These are phyloP conservation scores for Mellilla xanthometata DNA, from an alignment of 2,888 invertebrate genomes.

Conservation along the genomic window DNA sequence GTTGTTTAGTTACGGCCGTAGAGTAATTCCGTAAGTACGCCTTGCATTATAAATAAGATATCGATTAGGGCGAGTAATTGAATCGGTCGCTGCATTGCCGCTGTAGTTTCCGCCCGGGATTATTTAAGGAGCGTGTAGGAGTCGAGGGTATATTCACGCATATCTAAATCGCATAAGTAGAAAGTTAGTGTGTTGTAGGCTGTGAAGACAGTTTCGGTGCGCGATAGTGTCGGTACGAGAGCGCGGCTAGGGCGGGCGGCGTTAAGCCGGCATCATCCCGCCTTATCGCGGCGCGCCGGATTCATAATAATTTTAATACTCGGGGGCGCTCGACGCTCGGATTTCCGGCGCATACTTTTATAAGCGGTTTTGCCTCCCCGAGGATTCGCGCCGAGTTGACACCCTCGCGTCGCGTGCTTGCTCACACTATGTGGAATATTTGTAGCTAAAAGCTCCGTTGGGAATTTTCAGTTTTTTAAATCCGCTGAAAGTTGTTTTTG, in stretches of 20 bases:
- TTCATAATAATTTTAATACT: conserved; percentile 82
- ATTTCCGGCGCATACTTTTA: conserved; percentile 65
- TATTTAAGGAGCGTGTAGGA: conserved; percentile 14
- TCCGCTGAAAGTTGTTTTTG: conserved; percentile 41
- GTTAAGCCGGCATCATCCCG: conserved; percentile 72
- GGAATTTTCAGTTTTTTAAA: conserved; percentile 42
- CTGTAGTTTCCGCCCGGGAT: conserved; percentile 30
- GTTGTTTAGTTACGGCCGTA: conserved; percentile 25
- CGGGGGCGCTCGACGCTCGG: conserved; percentile 45
- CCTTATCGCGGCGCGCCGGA: conserved; percentile 66
- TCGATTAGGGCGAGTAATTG: conserved; percentile 23
- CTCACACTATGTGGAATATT: conserved; percentile 40
- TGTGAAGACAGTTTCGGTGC: conserved; percentile 67
- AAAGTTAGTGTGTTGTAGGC: conserved; percentile 67
- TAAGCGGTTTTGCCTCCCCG: conserved; percentile 59
- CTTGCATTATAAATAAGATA: conserved; percentile 25
- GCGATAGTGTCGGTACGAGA: conserved; percentile 53
- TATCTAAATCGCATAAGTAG: conserved; percentile 46
- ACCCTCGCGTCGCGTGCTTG: conserved; percentile 63
- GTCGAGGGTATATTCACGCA: conserved; percentile 51
- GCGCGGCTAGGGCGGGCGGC: conserved; percentile 42
- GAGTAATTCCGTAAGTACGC: conserved; percentile 22
- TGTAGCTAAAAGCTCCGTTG: conserved; percentile 60
- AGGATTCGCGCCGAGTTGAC: conserved; percentile 52
- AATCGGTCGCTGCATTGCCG: conserved; percentile 22